phyloP scores from a whole-genome alignment of 2,797 vertebrate species.

The Dallia pectoralis region DNA sequence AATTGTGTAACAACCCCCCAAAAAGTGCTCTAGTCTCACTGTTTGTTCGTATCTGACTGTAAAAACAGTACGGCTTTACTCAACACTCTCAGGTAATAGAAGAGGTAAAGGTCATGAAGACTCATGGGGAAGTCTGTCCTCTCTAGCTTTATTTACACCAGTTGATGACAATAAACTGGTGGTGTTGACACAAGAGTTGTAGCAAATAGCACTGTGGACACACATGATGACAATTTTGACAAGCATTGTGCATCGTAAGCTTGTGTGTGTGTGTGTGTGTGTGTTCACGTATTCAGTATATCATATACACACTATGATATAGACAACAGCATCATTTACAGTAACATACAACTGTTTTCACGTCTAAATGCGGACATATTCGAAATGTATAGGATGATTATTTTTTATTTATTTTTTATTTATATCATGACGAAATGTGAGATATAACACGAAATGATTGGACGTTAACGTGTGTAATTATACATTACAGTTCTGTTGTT shows the following conservation, averaged over 20 bases:
- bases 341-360: neutral
- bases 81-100: neutral
- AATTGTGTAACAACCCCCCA: neutral
- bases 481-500: too few species aligned
- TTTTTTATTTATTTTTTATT: neutral
- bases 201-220: constrained; percentile 8
- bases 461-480: neutral
- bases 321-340: too few species aligned
- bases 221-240: constrained; percentile 9
- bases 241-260: neutral
- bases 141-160: constrained; percentile 13
- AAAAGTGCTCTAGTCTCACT: neutral
- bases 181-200: constrained; percentile 17
- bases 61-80: neutral
- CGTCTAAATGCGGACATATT: neutral
- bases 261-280: constrained; percentile 4
- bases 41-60: neutral
- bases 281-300: neutral
- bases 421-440: neutral
- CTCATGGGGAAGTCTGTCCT: neutral
- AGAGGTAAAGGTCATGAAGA: neutral
- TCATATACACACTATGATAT: neutral
- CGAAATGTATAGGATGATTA: neutral
- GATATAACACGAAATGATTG: neutral
- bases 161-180: constrained; percentile 18